Conservation (phyloP, 2,888 invertebrate species). For the Diloba caeruleocephala region DNA sequence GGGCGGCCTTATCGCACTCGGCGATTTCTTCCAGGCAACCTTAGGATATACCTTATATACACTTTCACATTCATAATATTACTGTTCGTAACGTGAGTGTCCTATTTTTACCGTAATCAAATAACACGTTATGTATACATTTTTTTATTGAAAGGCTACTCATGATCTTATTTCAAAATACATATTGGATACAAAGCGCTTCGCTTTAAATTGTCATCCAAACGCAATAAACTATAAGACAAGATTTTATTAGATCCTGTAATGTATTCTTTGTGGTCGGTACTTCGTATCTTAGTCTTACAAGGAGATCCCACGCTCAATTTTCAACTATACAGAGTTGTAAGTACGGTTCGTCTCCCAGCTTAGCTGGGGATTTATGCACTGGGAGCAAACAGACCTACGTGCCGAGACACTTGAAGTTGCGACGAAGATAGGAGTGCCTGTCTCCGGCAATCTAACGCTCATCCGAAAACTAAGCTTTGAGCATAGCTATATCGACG, state of each 20-base stretch:
- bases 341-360: constrained; percentile 52
- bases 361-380: constrained; percentile 61
- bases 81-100: too few species aligned
- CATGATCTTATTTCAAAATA: not conserved
- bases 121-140: too few species aligned
- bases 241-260: constrained; percentile 39
- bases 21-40: too few species aligned
- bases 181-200: constrained; percentile 5
- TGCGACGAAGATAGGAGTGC: constrained; percentile 46
- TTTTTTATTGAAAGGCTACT: too few species aligned
- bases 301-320: constrained; percentile 37
- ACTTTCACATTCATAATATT: too few species aligned
- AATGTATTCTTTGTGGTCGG: constrained; percentile 22
- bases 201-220: constrained; percentile 2
- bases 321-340: constrained; percentile 51
- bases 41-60: too few species aligned
- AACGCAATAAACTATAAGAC: constrained; percentile 23
- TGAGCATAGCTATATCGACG: constrained; percentile 7
- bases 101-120: too few species aligned
- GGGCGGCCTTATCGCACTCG: too few species aligned
- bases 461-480: constrained; percentile 25
- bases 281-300: constrained; percentile 33
- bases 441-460: constrained; percentile 31
- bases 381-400: constrained; percentile 56
- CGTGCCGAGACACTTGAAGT: constrained; percentile 49